Conservation (phyloP, 2,113 vertebrate species). For the Chaenogobius annularis region DNA sequence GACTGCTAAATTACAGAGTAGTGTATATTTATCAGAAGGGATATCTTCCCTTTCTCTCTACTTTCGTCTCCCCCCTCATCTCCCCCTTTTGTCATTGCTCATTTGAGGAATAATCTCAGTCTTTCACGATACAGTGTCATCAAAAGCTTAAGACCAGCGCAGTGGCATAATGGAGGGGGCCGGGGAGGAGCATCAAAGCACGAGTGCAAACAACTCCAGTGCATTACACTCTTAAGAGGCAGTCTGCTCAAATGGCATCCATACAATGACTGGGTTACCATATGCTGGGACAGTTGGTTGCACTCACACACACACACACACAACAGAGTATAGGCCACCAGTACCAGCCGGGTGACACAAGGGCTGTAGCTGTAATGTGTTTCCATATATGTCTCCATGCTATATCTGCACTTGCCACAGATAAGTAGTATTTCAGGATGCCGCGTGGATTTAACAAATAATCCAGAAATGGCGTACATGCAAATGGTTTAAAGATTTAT, state of each 20-base stretch:
- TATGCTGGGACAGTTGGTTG: conserved; percentile 68
- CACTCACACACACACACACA: conserved; percentile 13
- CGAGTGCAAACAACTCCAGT: conserved; percentile 19
- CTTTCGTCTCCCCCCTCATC: conserved; percentile 29
- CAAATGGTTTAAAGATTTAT: background rate
- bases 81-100: conserved; percentile 50
- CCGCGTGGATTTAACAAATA: background rate
- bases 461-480: background rate
- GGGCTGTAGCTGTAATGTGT: conserved; percentile 32
- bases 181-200: conserved; percentile 34
- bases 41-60: conserved; percentile 23
- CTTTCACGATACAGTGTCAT: conserved; percentile 57
- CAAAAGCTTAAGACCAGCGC: conserved; percentile 65
- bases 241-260: conserved; percentile 60
- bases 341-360: conserved; percentile 54
- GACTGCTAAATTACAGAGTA: conserved; percentile 35
- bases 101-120: conserved; percentile 68
- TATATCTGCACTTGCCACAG: conserved; percentile 6
- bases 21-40: conserved; percentile 40
- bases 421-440: background rate
- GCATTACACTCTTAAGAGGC: conserved; percentile 44
- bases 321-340: conserved; percentile 12
- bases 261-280: conserved; percentile 59
- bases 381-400: conserved; percentile 26
- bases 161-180: conserved; percentile 48